These are phyloP conservation scores for Quadroppia sp. DNA, from an alignment of 2,888 invertebrate genomes.

Conservation along the genomic window DNA sequence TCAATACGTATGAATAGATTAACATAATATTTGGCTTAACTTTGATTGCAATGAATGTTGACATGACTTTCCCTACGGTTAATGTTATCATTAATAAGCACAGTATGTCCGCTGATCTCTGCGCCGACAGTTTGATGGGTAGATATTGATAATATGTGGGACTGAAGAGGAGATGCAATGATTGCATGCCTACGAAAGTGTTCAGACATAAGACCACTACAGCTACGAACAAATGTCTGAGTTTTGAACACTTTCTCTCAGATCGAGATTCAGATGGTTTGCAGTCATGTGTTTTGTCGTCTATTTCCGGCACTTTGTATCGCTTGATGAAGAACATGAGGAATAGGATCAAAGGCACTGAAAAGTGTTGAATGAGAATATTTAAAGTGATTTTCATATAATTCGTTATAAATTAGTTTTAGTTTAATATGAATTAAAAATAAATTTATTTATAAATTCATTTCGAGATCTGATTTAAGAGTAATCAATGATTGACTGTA, in stretches of 20 bases:
- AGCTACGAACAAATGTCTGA: background rate
- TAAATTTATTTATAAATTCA: no score
- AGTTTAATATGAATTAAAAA: no score
- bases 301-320: background rate
- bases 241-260: no score
- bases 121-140: background rate
- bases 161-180: background rate
- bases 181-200: background rate
- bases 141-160: slow-evolving; percentile 26
- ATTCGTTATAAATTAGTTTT: no score
- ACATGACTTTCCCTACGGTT: background rate
- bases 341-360: background rate
- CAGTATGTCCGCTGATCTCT: background rate
- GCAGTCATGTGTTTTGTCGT: background rate
- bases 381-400: no score
- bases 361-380: no score
- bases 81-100: background rate
- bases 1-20: background rate
- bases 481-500: no score
- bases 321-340: background rate
- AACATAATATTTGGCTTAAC: slow-evolving; percentile 19
- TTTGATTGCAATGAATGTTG: background rate
- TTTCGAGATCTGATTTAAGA: no score
- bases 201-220: background rate
- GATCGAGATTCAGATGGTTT: no score